Conservation (phyloP, 2,888 invertebrate species). For the Chaetoderma sp. region DNA sequence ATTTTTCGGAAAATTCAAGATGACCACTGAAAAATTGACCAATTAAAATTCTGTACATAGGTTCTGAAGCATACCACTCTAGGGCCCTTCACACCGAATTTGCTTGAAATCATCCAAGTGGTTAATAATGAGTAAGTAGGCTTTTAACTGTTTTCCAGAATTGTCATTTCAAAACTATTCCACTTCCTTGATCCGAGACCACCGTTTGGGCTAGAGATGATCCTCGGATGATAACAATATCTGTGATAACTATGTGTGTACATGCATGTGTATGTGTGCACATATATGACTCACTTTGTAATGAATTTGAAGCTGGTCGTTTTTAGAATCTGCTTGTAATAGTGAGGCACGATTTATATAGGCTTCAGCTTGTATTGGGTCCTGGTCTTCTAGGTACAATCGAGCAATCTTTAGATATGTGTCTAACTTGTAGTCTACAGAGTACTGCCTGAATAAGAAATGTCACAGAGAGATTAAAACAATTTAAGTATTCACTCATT, state of each 20-base stretch:
- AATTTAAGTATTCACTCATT: not conserved
- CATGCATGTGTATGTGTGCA: not conserved
- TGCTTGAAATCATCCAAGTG: too few species aligned
- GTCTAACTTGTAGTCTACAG: slow-evolving; percentile 95
- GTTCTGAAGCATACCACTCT: too few species aligned
- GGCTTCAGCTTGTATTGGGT: slow-evolving; percentile 95
- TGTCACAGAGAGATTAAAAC: not conserved
- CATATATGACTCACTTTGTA: slow-evolving; percentile 78
- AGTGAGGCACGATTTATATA: slow-evolving; percentile 96
- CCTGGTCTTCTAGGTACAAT: slow-evolving; percentile 94
- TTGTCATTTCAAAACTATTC: too few species aligned
- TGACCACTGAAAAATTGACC: too few species aligned
- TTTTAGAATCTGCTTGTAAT: slow-evolving; percentile 86
- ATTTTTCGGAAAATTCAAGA: too few species aligned
- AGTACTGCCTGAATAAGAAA: slow-evolving; percentile 81
- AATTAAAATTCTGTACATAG: too few species aligned
- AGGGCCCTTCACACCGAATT: too few species aligned
- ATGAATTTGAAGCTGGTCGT: slow-evolving; percentile 91
- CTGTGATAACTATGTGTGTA: slow-evolving; percentile 7
- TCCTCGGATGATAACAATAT: too few species aligned
- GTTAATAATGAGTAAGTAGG: too few species aligned
- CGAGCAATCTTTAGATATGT: slow-evolving; percentile 97
- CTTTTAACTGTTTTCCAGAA: too few species aligned
- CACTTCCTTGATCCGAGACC: too few species aligned
- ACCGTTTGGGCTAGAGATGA: too few species aligned